Evolutionary conservation across 53 echinoderm and acorn worm species (phyloP).

Genomic region (Paracentrotus lividus): DNA sequence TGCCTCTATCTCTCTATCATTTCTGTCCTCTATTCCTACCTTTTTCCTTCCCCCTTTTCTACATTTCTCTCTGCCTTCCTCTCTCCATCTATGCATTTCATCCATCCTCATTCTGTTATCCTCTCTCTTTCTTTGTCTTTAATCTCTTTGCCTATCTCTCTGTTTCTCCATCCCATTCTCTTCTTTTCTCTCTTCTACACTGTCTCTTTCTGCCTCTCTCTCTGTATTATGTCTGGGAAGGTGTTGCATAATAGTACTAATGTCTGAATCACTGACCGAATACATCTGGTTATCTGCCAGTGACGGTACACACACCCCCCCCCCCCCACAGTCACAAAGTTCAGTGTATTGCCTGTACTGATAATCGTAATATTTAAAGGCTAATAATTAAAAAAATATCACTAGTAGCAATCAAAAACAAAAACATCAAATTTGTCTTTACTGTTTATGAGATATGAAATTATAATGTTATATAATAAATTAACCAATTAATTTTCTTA

Average conservation of each 20-base stretch:
- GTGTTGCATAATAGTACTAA: conserved; percentile 57
- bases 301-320: neutral
- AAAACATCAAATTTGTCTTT: too few species aligned
- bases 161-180: too few species aligned
- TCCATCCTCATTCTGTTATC: neutral
- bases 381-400: neutral
- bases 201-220: neutral
- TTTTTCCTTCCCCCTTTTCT: too few species aligned
- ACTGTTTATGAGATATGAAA: too few species aligned
- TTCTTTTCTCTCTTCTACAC: neutral
- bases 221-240: neutral
- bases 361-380: neutral
- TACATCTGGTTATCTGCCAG: conserved; percentile 27
- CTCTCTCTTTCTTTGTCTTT: neutral
- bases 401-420: neutral
- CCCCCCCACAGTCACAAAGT: neutral
- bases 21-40: too few species aligned
- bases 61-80: neutral
- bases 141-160: neutral
- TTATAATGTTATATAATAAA: too few species aligned
- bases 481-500: too few species aligned
- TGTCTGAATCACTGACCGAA: conserved; percentile 46
- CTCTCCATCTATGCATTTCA: too few species aligned
- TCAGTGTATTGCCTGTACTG: neutral
- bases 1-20: neutral